Base-by-base conservation (phyloP, 1,140 invertebrate species). In the Macrosteles quadrilineatus region DNA sequence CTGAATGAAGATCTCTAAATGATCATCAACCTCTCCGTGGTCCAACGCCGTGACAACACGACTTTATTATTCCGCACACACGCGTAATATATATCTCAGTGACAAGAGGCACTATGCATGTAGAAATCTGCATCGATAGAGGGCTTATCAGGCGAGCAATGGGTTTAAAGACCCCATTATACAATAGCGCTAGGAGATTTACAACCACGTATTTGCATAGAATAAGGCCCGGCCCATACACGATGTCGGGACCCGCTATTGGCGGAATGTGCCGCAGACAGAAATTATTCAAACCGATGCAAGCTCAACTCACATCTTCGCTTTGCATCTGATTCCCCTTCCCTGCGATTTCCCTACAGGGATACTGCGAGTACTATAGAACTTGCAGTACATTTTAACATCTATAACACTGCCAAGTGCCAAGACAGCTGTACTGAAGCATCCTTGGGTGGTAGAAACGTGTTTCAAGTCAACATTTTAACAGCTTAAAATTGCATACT, bases 161-260 rank as follows among this genome's bases (percentile, higher is more conserved):
- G 55, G 55, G 55, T 59, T 59, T 59, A 59, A 59, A 59, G 55
- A 59, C 55, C 55, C 55, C 55, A 59, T 59, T 59, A 59, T 59
- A 59, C 55, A 59, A 59, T 59, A 59, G 55, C 21, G 23, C 21
- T 11, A 9, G 21, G 55, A 59, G 55, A 59, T 59, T 59, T 59
- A 59, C 55, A 59, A 59, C 55, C 55, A 6, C 9, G 21, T 27
- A 59, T 59, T 59, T 59, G 55, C 55, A 59, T 59, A 59, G 55
- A 59, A 59, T 59, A 59, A 59, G 55, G 27, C 23, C 23, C 55
- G 23, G 55, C 55, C 55, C 47, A 27, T 59, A 59, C 55, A 59
- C 14, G 23, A 9, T 59, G 23, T 59, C 55, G 55, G 17, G 47
- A 3, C 47, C 32, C 32, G 47, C 47, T 50, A 50, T 19, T 19